phyloP scores from a whole-genome alignment of 1,140 invertebrate species.

The Lepidurus arcticus region DNA sequence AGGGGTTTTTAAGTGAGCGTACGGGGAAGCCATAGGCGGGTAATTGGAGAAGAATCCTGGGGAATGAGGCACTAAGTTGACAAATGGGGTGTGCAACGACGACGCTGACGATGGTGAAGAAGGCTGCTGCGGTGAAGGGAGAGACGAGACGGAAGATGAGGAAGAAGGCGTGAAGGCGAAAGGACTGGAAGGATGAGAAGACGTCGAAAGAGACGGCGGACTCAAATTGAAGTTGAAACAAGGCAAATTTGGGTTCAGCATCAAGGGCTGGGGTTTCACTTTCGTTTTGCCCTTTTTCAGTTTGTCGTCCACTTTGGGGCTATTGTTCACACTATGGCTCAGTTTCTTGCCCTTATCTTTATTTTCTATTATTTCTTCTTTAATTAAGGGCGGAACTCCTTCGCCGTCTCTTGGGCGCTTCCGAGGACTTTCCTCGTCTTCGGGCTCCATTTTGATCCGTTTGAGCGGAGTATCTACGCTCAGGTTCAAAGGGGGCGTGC shows the following conservation, averaged over 20 bases:
- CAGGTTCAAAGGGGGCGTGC: constrained; percentile 30
- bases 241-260: constrained; percentile 32
- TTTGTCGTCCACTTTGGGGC: constrained; percentile 24
- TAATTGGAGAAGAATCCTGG: constrained; percentile 33
- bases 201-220: constrained; percentile 32
- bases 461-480: constrained; percentile 28
- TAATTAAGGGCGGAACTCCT: constrained; percentile 22
- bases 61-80: constrained; percentile 33
- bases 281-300: constrained; percentile 27
- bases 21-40: constrained; percentile 32
- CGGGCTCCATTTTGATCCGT: constrained; percentile 31
- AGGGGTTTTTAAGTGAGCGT: constrained; percentile 32
- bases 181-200: constrained; percentile 28
- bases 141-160: constrained; percentile 28
- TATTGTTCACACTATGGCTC: background rate
- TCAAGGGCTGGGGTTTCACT: constrained; percentile 34
- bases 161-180: constrained; percentile 33
- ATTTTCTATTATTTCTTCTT: background rate
- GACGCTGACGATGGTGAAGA: constrained; percentile 33
- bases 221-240: constrained; percentile 31
- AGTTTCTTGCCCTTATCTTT: background rate
- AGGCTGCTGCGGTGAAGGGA: constrained; percentile 28
- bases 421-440: constrained; percentile 27
- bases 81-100: constrained; percentile 34
- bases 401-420: constrained; percentile 24